Evolutionary conservation across 2,888 invertebrate species (phyloP).

Genomic region (Seladonia tumulorum): DNA sequence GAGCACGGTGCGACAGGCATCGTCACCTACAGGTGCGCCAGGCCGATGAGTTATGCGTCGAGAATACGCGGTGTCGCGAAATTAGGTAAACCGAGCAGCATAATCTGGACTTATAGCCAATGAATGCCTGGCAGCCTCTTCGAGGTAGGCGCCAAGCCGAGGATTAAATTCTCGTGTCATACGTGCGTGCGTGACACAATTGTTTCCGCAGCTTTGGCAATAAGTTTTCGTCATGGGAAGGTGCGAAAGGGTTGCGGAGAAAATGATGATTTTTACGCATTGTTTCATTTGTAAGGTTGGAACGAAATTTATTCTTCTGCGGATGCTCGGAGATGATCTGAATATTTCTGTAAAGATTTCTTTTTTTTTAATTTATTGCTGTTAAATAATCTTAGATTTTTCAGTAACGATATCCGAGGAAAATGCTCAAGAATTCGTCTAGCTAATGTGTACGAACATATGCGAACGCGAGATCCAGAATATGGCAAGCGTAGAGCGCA

Average conservation of each 20-base stretch:
- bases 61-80: slow-evolving; percentile 35
- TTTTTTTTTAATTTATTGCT: no score
- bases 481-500: no score
- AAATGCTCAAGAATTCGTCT: no score
- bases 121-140: not conserved
- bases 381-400: no score
- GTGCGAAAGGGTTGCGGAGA: not conserved
- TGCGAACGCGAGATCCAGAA: no score
- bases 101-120: not conserved
- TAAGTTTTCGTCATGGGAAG: not conserved
- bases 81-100: slow-evolving; percentile 7
- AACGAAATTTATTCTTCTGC: not conserved
- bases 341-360: no score
- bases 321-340: no score
- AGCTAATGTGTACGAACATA: no score
- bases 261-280: not conserved
- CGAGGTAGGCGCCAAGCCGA: not conserved
- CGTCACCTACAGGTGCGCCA: slow-evolving; percentile 45
- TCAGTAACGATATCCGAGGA: no score
- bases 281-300: not conserved
- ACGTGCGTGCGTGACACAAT: not conserved
- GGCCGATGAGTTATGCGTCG: slow-evolving; percentile 53
- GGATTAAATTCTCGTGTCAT: not conserved
- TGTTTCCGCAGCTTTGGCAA: not conserved
- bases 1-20: slow-evolving; percentile 25